Percentiles rank a stretch among this genome's conserved stretches.
Evolutionary conservation across 1,140 invertebrate species (phyloP).

Genomic region (Papilio polytes): DNA sequence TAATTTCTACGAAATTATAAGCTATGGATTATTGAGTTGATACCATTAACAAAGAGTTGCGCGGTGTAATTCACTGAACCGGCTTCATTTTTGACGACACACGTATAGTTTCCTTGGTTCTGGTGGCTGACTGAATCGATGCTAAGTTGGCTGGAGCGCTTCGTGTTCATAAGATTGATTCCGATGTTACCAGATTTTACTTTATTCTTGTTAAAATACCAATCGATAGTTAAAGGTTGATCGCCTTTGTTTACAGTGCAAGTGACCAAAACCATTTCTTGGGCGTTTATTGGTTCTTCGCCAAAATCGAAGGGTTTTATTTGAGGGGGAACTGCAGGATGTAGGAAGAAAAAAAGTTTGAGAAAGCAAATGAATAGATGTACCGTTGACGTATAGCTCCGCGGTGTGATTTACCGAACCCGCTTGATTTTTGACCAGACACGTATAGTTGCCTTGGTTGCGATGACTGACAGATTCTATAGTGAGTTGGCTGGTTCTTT

Average conservation of each 20-base stretch:
- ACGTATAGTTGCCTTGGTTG: slow-evolving; percentile 89
- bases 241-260: slow-evolving; percentile 87
- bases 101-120: slow-evolving; percentile 90
- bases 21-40: slow-evolving; percentile 35
- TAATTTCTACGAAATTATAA: slow-evolving; percentile 39
- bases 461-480: slow-evolving; percentile 86
- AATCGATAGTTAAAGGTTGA: slow-evolving; percentile 86
- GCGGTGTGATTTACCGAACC: slow-evolving; percentile 85
- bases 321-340: slow-evolving; percentile 84
- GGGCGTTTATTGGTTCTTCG: slow-evolving; percentile 84
- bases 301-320: slow-evolving; percentile 86
- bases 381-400: slow-evolving; percentile 86
- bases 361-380: slow-evolving; percentile 44
- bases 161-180: slow-evolving; percentile 86
- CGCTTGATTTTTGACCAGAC: slow-evolving; percentile 87
- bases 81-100: slow-evolving; percentile 88
- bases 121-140: slow-evolving; percentile 88
- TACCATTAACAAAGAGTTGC: slow-evolving; percentile 88
- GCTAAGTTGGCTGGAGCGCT: slow-evolving; percentile 87
- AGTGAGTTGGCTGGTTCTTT: slow-evolving; percentile 81
- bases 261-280: slow-evolving; percentile 85
- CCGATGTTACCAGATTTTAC: slow-evolving; percentile 82
- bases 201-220: slow-evolving; percentile 85
- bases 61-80: slow-evolving; percentile 86
- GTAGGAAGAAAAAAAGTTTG: slow-evolving; percentile 46